Conservation (phyloP, 1,140 invertebrate genomes). For the Drosophila carrolli region DNA sequence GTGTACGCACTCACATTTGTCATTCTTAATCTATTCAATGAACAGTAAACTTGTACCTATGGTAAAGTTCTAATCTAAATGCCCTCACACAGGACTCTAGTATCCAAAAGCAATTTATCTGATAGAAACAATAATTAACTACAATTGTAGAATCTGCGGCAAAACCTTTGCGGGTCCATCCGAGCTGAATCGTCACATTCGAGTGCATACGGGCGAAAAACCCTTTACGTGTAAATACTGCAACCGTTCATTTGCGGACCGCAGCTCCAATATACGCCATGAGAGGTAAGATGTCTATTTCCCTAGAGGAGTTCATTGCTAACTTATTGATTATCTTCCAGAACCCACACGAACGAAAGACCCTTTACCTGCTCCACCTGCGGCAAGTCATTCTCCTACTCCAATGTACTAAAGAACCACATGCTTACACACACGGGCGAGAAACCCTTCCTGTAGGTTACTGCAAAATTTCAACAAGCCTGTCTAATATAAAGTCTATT, state of each 20-base stretch:
- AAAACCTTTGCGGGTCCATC: conserved; percentile 79
- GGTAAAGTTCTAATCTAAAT: no score
- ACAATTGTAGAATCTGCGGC: conserved; percentile 65
- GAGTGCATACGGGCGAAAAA: conserved; percentile 80
- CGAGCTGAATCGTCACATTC: conserved; percentile 74
- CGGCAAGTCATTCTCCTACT: conserved; percentile 89
- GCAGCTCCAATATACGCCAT: conserved; percentile 86
- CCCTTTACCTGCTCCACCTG: conserved; percentile 90
- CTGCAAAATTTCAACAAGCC: fast-evolving
- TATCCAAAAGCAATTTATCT: no score
- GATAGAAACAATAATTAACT: not conserved
- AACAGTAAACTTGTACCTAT: no score
- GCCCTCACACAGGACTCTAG: no score
- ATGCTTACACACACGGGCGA: conserved; percentile 84
- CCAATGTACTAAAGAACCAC: conserved; percentile 88
- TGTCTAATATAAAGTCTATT: not conserved
- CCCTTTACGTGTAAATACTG: conserved; percentile 91
- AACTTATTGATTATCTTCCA: conserved; percentile 19
- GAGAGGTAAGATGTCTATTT: conserved; percentile 83
- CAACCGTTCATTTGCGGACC: conserved; percentile 89
- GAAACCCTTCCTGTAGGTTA: conserved; percentile 78
- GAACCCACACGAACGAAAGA: conserved; percentile 90
- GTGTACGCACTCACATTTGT: no score
- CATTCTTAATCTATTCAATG: no score
- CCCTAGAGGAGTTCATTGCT: not conserved